Evolutionary conservation across 2,113 vertebrate species (phyloP).

Genomic region (Bungarus multicinctus): DNA sequence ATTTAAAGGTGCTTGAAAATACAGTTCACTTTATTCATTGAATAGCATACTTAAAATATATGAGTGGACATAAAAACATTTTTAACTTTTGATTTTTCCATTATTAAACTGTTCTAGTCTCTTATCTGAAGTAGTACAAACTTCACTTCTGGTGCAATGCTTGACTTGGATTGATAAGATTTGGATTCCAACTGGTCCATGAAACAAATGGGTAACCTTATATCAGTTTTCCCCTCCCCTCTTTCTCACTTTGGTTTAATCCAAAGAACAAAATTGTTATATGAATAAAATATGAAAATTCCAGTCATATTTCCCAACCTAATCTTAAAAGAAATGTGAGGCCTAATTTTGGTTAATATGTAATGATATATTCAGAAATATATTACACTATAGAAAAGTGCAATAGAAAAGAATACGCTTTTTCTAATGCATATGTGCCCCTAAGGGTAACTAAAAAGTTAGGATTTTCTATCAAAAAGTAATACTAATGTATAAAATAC

Average conservation of each 20-base stretch:
- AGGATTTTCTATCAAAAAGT: too few species aligned
- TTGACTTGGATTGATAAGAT: background rate
- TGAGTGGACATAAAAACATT: background rate
- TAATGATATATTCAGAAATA: background rate
- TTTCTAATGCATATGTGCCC: too few species aligned
- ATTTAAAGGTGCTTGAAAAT: background rate
- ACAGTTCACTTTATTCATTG: conserved; percentile 33
- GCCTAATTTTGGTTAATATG: background rate
- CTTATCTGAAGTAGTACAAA: background rate
- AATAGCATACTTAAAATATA: background rate
- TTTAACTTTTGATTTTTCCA: background rate
- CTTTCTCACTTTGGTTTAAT: background rate
- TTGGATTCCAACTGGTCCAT: background rate
- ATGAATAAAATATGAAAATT: background rate
- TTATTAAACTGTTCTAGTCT: background rate
- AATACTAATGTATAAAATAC: too few species aligned
- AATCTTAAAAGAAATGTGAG: background rate
- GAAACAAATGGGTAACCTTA: background rate
- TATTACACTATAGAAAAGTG: background rate
- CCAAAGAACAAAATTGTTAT: background rate
- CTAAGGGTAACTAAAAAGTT: too few species aligned
- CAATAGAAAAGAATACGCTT: too few species aligned
- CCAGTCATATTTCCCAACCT: background rate
- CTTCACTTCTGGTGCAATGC: too few species aligned
- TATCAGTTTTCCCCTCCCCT: background rate